Evolutionary conservation across 2,113 vertebrate genomes (phyloP).

Genomic region (Garra rufa): DNA sequence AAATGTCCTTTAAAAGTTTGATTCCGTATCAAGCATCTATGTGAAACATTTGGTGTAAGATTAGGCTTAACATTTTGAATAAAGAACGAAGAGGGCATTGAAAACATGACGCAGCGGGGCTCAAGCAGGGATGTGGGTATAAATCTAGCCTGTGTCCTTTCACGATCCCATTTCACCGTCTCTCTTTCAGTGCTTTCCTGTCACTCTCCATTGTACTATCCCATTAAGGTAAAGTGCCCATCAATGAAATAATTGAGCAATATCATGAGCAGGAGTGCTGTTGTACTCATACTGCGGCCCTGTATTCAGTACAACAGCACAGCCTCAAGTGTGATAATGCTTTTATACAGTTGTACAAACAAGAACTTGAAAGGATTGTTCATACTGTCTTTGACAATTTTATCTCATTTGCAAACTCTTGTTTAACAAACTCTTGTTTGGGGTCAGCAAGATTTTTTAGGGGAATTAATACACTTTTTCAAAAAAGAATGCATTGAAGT

Average conservation of each 20-base stretch:
- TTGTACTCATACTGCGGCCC: not conserved
- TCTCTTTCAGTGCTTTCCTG: not conserved
- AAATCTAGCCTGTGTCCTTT: not conserved
- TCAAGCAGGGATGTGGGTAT: not conserved
- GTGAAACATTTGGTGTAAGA: not conserved
- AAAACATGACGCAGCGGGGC: not conserved
- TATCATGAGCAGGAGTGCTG: not conserved
- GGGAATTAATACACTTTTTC: not conserved
- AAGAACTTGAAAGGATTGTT: not conserved
- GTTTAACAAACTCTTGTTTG: not conserved
- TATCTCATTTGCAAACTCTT: not conserved
- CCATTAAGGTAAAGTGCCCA: conserved; percentile 18
- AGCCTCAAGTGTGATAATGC: not conserved
- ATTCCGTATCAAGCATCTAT: not conserved
- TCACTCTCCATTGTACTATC: not conserved
- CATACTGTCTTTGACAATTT: not conserved
- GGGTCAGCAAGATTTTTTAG: not conserved
- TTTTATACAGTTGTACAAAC: not conserved
- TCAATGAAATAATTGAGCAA: not conserved
- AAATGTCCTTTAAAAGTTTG: not conserved
- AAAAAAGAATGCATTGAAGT: not conserved
- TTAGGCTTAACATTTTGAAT: not conserved
- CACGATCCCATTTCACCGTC: not conserved
- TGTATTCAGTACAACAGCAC: not conserved
- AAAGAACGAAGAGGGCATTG: not conserved